These are phyloP conservation scores for Chrysomallon squamiferum DNA, from an alignment of 1,140 invertebrate species.

Conservation along the genomic window DNA sequence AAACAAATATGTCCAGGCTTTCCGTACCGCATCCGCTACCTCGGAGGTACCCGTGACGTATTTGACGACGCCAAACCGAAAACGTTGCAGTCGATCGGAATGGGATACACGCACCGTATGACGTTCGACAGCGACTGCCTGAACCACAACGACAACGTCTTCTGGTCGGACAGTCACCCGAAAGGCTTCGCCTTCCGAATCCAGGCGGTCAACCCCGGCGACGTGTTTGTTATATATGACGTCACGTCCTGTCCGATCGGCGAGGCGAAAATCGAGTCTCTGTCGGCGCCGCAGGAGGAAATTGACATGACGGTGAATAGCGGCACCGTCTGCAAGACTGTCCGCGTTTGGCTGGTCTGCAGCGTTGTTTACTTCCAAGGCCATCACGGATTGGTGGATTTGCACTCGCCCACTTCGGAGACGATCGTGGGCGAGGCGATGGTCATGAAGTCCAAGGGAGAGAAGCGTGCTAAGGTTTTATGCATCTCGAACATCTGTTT, in stretches of 20 bases:
- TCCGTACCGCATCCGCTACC: slow-evolving; percentile 74
- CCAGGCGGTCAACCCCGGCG: slow-evolving; percentile 71
- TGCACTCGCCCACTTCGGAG: slow-evolving; percentile 30
- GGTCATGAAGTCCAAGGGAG: slow-evolving; percentile 31
- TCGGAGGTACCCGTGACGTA: slow-evolving; percentile 69
- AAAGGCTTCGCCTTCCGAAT: slow-evolving; percentile 76
- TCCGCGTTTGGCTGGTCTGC: slow-evolving; percentile 70
- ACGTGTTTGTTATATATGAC: slow-evolving; percentile 74
- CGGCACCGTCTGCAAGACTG: slow-evolving; percentile 70
- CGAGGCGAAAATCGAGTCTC: slow-evolving; percentile 27
- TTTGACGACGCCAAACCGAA: slow-evolving; percentile 72
- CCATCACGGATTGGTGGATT: slow-evolving; percentile 60
- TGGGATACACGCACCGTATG: slow-evolving; percentile 79
- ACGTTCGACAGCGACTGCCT: slow-evolving; percentile 74
- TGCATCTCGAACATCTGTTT: slow-evolving; percentile 39
- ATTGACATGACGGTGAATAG: slow-evolving; percentile 57
- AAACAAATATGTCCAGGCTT: slow-evolving; percentile 77
- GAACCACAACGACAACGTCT: slow-evolving; percentile 71
- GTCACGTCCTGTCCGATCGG: slow-evolving; percentile 70
- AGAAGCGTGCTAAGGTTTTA: slow-evolving; percentile 22
- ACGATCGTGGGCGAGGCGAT: slow-evolving; percentile 38
- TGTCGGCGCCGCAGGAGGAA: slow-evolving; percentile 48
- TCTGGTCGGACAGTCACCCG: slow-evolving; percentile 81
- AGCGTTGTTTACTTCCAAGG: slow-evolving; percentile 73
- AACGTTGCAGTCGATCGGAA: slow-evolving; percentile 72